Percentiles rank a stretch among this genome's conserved stretches.
Evolutionary conservation across 2,888 invertebrate genomes (phyloP).

Genomic region (Dryococelus australis): DNA sequence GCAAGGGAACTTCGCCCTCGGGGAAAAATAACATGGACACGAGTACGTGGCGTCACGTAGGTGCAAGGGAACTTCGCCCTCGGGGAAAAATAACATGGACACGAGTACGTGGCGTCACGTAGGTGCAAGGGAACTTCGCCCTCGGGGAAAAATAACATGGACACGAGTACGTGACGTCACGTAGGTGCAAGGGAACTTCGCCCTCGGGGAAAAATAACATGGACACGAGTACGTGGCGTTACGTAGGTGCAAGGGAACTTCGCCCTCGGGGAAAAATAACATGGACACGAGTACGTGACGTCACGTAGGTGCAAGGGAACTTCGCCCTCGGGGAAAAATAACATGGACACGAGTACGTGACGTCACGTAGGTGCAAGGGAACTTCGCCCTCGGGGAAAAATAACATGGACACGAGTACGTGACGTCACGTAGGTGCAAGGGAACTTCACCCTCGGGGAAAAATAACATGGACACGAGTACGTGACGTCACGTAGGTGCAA

Average conservation of each 20-base stretch:
- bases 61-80: neutral
- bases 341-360: neutral
- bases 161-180: neutral
- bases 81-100: neutral
- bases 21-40: neutral
- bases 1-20: neutral
- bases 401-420: neutral
- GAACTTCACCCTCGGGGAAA: neutral
- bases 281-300: neutral
- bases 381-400: neutral
- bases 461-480: neutral
- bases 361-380: too few species aligned
- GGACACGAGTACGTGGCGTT: neutral
- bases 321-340: neutral
- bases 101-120: neutral
- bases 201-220: neutral
- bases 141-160: neutral
- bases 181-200: neutral
- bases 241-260: neutral
- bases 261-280: neutral
- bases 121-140: neutral
- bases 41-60: neutral
- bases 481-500: neutral
- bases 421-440: too few species aligned
- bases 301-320: neutral